Evolutionary conservation across 2,888 invertebrate genomes (phyloP).

Genomic region (Mesodorylaimus sp.): DNA sequence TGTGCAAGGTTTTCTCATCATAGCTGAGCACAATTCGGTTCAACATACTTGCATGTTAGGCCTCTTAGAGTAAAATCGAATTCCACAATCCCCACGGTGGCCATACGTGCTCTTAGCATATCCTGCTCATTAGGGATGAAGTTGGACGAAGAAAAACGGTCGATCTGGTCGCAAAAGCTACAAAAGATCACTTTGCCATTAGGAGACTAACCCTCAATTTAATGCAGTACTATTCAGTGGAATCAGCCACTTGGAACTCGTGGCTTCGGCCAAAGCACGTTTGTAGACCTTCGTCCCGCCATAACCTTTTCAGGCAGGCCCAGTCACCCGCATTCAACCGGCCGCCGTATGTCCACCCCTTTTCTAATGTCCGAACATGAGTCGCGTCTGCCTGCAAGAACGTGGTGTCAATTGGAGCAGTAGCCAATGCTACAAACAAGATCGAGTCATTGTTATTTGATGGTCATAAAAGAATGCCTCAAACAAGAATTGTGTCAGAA

Average conservation of each 20-base stretch:
- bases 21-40: not conserved
- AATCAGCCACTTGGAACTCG: constrained; percentile 97
- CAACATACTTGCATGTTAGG: constrained; percentile 83
- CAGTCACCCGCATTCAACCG: too few species aligned
- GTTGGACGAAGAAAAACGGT: constrained; percentile 79
- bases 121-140: constrained; percentile 98
- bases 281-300: constrained; percentile 54
- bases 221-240: constrained; percentile 79
- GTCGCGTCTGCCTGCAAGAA: too few species aligned
- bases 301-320: too few species aligned
- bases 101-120: constrained; percentile 92
- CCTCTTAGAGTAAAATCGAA: constrained; percentile 99
- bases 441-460: too few species aligned
- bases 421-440: too few species aligned
- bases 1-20: too few species aligned
- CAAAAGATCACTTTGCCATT: constrained; percentile 30
- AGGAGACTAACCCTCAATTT: too few species aligned
- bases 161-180: constrained; percentile 96
- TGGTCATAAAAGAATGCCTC: too few species aligned
- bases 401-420: too few species aligned
- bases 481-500: too few species aligned
- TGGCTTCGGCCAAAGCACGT: constrained; percentile 93
- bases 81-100: constrained; percentile 98
- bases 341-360: too few species aligned
- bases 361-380: too few species aligned